Conservation (phyloP, 2,797 vertebrate species). For the Amblyopsis hoosieri region DNA sequence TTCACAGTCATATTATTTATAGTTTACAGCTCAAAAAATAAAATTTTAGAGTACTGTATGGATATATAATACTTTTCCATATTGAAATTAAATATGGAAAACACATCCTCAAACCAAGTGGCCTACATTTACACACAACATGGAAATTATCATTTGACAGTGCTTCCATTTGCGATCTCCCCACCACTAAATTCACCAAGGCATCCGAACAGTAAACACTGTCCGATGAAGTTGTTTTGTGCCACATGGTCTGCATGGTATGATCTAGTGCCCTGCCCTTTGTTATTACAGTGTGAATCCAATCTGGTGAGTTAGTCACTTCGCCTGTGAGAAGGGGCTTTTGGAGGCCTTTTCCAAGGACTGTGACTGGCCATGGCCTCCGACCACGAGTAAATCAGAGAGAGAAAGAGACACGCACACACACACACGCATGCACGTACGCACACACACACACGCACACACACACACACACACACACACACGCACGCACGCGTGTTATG, state of each 20-base stretch:
- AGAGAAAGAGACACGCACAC: conserved; percentile 22
- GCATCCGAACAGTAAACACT: too few species aligned
- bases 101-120: too few species aligned
- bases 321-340: conserved; percentile 28
- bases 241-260: conserved; percentile 5
- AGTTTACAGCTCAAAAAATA: too few species aligned
- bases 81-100: too few species aligned
- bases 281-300: conserved; percentile 29
- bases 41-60: too few species aligned
- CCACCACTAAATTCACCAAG: too few species aligned
- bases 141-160: too few species aligned
- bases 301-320: conserved; percentile 44
- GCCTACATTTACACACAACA: too few species aligned
- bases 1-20: too few species aligned
- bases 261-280: conserved; percentile 44
- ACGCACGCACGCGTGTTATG: conserved; percentile 41
- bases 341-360: conserved; percentile 29
- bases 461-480: conserved; percentile 22
- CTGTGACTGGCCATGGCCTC: conserved; percentile 32
- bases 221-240: neutral
- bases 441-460: conserved; percentile 31
- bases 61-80: too few species aligned
- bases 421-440: conserved; percentile 25
- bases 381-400: conserved; percentile 49
- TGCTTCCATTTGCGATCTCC: too few species aligned